Conservation (phyloP, 2,888 invertebrate genomes). For the Galerucella nymphaeae region DNA sequence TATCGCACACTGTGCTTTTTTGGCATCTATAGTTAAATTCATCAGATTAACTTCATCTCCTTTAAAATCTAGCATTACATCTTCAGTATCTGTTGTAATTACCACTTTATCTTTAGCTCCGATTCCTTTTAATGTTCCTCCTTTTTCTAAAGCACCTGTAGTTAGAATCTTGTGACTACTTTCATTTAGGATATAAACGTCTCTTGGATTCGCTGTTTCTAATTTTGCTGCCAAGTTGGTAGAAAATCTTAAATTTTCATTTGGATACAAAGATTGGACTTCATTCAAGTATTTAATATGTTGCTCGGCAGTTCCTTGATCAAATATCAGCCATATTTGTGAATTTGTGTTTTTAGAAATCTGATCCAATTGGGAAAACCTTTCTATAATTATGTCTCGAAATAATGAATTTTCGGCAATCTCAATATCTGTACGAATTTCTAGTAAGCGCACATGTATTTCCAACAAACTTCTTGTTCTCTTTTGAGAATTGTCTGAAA, state of each 20-base stretch:
- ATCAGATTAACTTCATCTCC: conserved; percentile 67
- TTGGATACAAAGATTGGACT: conserved; percentile 62
- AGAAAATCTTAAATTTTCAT: conserved; percentile 64
- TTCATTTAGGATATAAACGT: conserved; percentile 67
- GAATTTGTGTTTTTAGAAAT: conserved; percentile 36
- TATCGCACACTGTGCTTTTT: conserved; percentile 66
- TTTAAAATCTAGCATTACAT: conserved; percentile 68
- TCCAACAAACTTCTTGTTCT: conserved; percentile 67
- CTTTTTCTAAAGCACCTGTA: conserved; percentile 67
- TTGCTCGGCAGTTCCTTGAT: conserved; percentile 64
- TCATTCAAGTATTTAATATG: conserved; percentile 65
- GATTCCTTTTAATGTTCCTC: conserved; percentile 61
- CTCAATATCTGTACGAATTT: conserved; percentile 71
- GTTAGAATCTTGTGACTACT: conserved; percentile 67
- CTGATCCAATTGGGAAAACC: conserved; percentile 46
- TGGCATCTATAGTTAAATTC: conserved; percentile 68
- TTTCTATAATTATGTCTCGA: conserved; percentile 65
- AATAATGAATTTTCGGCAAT: conserved; percentile 71
- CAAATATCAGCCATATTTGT: conserved; percentile 65
- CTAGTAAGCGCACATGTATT: conserved; percentile 68
- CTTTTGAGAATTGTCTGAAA: conserved; percentile 48
- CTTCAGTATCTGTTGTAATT: conserved; percentile 65
- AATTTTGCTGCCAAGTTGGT: conserved; percentile 62
- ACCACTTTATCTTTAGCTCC: conserved; percentile 50
- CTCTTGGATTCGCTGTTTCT: conserved; percentile 63